These are phyloP conservation scores for Notechis scutatus DNA, from an alignment of 2,113 vertebrate genomes.

Conservation along the genomic window DNA sequence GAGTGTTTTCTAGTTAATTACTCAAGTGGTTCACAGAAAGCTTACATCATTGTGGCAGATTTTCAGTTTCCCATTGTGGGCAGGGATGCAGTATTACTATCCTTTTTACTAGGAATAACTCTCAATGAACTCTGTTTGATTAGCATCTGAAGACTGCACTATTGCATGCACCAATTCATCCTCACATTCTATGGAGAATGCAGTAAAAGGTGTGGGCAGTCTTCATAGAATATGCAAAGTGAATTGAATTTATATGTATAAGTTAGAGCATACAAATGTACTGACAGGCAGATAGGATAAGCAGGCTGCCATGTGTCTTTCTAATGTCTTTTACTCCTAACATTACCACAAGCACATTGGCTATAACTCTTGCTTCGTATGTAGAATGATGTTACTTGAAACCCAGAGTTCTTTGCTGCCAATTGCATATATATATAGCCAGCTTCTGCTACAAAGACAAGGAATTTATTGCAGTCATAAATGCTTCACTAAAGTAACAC, in stretches of 20 bases:
- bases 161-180: background rate
- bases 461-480: too few species aligned
- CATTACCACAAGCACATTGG: background rate
- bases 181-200: background rate
- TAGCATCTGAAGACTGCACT: background rate
- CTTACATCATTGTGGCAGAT: background rate
- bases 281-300: background rate
- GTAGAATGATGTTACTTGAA: background rate
- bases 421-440: too few species aligned
- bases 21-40: background rate
- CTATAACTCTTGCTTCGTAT: background rate
- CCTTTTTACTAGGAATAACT: background rate
- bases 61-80: background rate
- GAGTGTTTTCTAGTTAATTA: background rate
- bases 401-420: background rate
- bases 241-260: background rate
- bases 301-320: background rate
- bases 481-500: too few species aligned
- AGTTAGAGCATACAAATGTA: background rate
- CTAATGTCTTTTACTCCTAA: background rate
- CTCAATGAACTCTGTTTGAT: background rate
- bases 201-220: background rate
- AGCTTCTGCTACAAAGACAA: too few species aligned
- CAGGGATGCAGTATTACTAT: background rate
- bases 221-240: background rate